phyloP scores from a whole-genome alignment of 2,113 vertebrate genomes.

The Carettochelys insculpta region DNA sequence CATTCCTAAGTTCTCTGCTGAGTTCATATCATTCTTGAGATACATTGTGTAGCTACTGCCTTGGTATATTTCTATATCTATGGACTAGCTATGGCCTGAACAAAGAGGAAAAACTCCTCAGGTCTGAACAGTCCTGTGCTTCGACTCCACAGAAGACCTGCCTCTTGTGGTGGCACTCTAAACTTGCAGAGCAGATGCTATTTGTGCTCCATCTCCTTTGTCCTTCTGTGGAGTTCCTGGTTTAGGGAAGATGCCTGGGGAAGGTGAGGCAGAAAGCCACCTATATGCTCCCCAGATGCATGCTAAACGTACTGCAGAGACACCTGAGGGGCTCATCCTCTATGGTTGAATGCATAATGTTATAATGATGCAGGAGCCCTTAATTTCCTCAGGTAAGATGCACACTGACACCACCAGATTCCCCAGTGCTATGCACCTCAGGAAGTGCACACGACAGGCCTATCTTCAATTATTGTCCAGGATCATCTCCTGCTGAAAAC shows the following conservation, averaged over 20 bases:
- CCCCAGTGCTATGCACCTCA: background rate
- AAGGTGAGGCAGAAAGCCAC: background rate
- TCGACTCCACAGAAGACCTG: background rate
- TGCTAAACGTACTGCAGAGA: background rate
- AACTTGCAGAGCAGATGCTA: background rate
- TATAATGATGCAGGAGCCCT: background rate
- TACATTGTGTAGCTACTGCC: background rate
- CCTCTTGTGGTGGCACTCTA: background rate
- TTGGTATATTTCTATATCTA: background rate
- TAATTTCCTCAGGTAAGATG: background rate
- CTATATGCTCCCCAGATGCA: background rate
- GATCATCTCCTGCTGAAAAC: background rate
- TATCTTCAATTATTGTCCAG: background rate
- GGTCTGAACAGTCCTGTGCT: background rate
- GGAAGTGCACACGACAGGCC: background rate
- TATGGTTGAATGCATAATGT: background rate
- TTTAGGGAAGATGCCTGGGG: background rate
- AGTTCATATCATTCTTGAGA: background rate
- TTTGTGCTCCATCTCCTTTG: background rate
- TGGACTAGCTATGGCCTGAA: background rate
- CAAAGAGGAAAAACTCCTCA: background rate
- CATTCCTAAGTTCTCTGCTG: background rate
- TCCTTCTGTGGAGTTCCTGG: background rate
- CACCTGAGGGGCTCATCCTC: background rate
- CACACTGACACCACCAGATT: background rate